These are phyloP conservation scores for Chloropsis hardwickii DNA, from an alignment of 2,113 vertebrate species.

Conservation along the genomic window DNA sequence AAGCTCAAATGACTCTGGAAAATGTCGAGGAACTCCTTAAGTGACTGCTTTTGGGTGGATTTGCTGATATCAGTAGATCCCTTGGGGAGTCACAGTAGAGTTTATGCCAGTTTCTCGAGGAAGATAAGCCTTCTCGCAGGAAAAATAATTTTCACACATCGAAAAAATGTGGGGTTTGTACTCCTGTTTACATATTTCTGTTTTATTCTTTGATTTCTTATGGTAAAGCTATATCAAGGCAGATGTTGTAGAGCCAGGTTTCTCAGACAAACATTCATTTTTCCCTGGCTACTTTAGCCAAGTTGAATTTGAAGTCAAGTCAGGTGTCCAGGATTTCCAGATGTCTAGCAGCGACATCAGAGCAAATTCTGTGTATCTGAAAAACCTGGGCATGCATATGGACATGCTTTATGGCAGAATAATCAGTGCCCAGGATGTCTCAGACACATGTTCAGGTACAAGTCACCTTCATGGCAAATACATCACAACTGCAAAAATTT, in stretches of 20 bases:
- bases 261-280: not conserved
- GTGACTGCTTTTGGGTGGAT: not conserved
- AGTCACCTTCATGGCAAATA: not conserved
- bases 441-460: not conserved
- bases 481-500: not conserved
- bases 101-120: not conserved
- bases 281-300: not conserved
- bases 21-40: not conserved
- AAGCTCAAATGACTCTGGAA: slow-evolving; percentile 27
- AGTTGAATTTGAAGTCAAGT: not conserved
- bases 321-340: not conserved
- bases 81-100: not conserved
- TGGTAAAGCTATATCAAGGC: not conserved
- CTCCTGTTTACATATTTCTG: not conserved
- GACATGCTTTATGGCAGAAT: not conserved
- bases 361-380: not conserved
- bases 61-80: not conserved
- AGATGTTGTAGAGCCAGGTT: not conserved
- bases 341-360: not conserved
- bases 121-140: not conserved
- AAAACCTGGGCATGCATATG: not conserved
- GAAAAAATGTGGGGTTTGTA: not conserved
- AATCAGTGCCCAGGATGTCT: not conserved
- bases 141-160: not conserved
- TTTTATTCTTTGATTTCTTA: not conserved